Evolutionary conservation across 1,140 invertebrate genomes (phyloP), one percentile per base, ranked within the genome.

Genomic region (Meloidogyne exigua): DNA sequence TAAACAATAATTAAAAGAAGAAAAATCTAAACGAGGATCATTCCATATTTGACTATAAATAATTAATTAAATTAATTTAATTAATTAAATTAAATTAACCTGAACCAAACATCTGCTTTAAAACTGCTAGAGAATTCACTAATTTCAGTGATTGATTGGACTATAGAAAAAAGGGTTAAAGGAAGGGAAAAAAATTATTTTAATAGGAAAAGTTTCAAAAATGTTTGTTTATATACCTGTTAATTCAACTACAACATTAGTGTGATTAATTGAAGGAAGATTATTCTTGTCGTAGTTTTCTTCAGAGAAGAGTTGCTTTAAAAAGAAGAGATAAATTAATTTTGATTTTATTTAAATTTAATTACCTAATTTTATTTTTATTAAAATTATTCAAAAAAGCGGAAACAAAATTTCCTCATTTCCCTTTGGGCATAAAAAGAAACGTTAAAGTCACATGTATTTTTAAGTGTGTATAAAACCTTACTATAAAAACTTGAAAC

Each of bases 51-150:
- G 83, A 25, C 75, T 79, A 18, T 7, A 67, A 67, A n/a, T n/a
- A 3, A 67, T 32, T 15, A 3, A 15, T 67, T 32, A 18, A 5
- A 15, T 28, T 32, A 2, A 39, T 67, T 5, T 11, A 21, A 2
- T 25, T 25, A n/a, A n/a, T n/a, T n/a, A n/a, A n/a, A n/a, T n/a
- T n/a, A n/a, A n/a, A n/a, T 7, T 28, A 80, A 72, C 42, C 44
- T 63, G 73, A 86, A 87, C 84, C 84, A 86, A 26, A 86, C 82
- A 64, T 86, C 85, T 1, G 85, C 84, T 70, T 86, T 86, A 79
- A 86, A 86, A 68, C 77, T 81, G 49, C 72, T 79, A 10, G 85
- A 84, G 70, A 87, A 86, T 68, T 86, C 85, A 66, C 74, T 80
- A 64, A 86, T 87, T 71, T 86, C 85, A 3, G 85, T 86, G 66